Base-by-base conservation (phyloP, 2,113 vertebrate species). In the Sarotherodon lohbergeri region DNA sequence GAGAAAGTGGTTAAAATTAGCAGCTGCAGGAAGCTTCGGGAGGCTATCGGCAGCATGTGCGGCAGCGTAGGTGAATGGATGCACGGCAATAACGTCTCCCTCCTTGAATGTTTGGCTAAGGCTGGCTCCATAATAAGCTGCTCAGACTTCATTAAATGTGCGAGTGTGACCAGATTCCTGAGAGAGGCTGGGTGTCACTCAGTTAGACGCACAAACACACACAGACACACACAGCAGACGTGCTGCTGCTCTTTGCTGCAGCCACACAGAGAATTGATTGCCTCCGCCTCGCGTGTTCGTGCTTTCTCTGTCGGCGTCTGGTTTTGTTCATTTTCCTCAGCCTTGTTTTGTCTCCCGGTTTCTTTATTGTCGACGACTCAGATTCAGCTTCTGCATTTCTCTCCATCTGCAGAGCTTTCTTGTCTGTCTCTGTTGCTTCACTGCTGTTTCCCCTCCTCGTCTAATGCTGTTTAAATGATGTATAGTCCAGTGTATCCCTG, bases 121-220 rank as follows among this genome's bases (percentile, higher is more conserved):
- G 79, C 82, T 83, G 88, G 66, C 78, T 91, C 82, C 34, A 6
- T 92, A 88, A 93, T 88, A 71, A 85, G 88, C 71, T 41, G 88
- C 80, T 86, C 83, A 91, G 93, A 93, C 90, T 90, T 90, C 87
- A 92, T 93, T 94, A 89, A 36, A 86, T 85, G 66, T 29, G 54
- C 1, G 46, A 82, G 87, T 92, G 90, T 91, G 92, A 91, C 76
- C 88, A 80, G 92, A 93, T 86, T 94, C 83, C 87, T 71, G 88
- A 93, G 81, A 83, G 56, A 89, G 36, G 52, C 63, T 63, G 78
- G 71, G 7, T 71, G 83, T 71, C 81, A 71, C 34, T 84, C 82
- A n/a, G 16, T 22, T 4, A 73, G n/a, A 82, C 2, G 4, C 78
- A 83, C 81, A 61, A 4, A 61, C 79, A 71, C 56, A 78, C 36